Percentiles rank a stretch among this genome's conserved stretches.
These are phyloP conservation scores for Saxicola maurus DNA, from an alignment of 2,797 vertebrate genomes.

Conservation along the genomic window DNA sequence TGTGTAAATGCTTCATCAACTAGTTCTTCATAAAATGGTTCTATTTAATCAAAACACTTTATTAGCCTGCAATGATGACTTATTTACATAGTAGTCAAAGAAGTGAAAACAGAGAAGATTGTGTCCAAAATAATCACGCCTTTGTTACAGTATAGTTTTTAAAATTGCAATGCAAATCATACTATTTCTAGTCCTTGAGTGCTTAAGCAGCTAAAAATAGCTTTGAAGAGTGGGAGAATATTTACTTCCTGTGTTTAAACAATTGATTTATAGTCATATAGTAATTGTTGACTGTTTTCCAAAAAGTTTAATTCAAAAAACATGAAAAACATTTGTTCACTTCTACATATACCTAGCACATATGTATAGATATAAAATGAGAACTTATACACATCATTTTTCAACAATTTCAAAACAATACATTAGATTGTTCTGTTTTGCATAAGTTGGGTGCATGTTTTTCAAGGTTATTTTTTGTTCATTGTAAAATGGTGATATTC, in stretches of 20 bases:
- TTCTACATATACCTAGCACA: neutral
- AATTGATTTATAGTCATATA: neutral
- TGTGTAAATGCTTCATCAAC: conserved; percentile 16
- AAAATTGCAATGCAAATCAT: neutral
- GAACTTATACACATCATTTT: neutral
- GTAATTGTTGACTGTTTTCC: neutral
- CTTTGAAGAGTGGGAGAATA: neutral
- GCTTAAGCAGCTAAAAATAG: neutral
- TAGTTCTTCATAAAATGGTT: neutral
- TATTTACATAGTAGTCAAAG: conserved; percentile 10
- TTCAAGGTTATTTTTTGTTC: neutral
- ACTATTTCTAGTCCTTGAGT: neutral
- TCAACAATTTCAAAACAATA: neutral
- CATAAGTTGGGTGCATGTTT: neutral
- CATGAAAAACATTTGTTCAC: neutral
- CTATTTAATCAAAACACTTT: conserved; percentile 29
- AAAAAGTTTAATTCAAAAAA: neutral
- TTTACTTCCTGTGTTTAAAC: neutral
- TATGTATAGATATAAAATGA: neutral
- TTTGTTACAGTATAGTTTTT: neutral
- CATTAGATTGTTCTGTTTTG: neutral
- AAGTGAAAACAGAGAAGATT: conserved; percentile 11
- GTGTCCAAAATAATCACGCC: neutral
- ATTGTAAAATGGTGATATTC: neutral
- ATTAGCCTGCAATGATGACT: neutral